Percentiles rank a stretch among this genome's conserved stretches.
Evolutionary conservation across 2,113 vertebrate species (phyloP).

Genomic region (Ifrita kowaldi): DNA sequence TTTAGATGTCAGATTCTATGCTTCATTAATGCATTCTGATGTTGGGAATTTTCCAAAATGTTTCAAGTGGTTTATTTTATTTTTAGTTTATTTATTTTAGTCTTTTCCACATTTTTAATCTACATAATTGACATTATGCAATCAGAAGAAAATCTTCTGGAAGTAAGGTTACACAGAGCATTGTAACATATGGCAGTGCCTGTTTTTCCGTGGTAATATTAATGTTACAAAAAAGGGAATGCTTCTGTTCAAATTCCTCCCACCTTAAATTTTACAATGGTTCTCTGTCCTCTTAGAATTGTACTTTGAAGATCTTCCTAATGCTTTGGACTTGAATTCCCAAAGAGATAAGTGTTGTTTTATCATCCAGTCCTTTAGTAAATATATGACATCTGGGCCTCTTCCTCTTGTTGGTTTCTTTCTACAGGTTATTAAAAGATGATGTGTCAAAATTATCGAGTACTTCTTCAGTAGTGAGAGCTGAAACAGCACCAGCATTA

Average conservation of each 20-base stretch:
- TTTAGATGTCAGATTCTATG: not conserved
- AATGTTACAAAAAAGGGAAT: not conserved
- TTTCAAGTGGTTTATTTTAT: not conserved
- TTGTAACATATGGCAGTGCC: not conserved
- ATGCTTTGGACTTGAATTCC: not conserved
- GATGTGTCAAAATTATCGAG: not conserved
- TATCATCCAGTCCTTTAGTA: not conserved
- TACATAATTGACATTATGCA: not conserved
- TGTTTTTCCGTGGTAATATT: not conserved
- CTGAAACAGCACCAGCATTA: not conserved
- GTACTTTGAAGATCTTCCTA: not conserved
- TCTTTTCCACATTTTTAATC: not conserved
- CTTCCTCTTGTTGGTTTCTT: not conserved
- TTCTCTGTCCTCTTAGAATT: not conserved
- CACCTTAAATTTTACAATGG: not conserved
- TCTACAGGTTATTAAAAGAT: not conserved
- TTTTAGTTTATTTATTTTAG: not conserved
- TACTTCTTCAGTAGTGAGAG: not conserved
- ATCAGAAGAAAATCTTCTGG: slow-evolving; percentile 8
- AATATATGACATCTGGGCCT: not conserved
- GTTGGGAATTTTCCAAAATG: not conserved
- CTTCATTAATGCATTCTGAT: not conserved
- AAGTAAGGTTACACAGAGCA: not conserved
- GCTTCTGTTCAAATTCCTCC: not conserved
- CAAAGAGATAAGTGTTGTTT: not conserved